Base-by-base conservation (phyloP, 92 coral and sea anemone genomes). In the Porites evermanni region DNA sequence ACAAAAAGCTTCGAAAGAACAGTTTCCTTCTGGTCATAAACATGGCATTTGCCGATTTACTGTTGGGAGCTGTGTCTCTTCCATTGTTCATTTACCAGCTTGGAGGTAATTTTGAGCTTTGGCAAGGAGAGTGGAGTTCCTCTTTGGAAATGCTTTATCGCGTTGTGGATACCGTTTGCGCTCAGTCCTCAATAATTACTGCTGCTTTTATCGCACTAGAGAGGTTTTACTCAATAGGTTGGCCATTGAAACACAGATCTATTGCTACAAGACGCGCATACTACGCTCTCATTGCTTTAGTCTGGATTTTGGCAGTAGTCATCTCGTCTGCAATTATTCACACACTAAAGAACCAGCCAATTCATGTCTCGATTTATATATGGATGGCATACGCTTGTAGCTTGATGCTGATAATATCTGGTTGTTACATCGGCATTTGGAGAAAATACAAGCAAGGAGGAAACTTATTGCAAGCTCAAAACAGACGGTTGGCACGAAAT, bases 191-290 rank as follows among this genome's bases (percentile, higher is more conserved):
- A 65, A 73, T 83, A 61, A 72, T 83, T 11, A 72, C 87, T n/a
- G 87, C 80, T 10, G 73, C 87, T n/a, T 83, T 83, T 26, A 83
- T 83, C n/a, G 72, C 87, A 23, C 53, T 47, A 52, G 87, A 83
- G 50, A 83, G 87, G 80, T 74, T 83, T 13, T 83, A 19, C 18
- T 72, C 87, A 2, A 74, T 47, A 6, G 79, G 54, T 1, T 83
- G 87, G 87, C 87, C 87, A 3, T 47, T 83, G 21, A 74, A 74
- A 64, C 87, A 83, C 56, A 80, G 87, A 3, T 61, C 51, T 54
- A 2, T 21, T 0, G 80, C 87, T 1, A 77, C 53, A 26, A 51
- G 74, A 63, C 67, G 78, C 8, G 29, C 74, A 1, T 83, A 83
- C 38, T 83, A 83, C 87, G 14, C 50, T 7, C 52, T n/a, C 14